Percentiles rank a stretch among this genome's conserved stretches.
Evolutionary conservation across 2,888 invertebrate species (phyloP).

Genomic region (Scaptodrosophila latifasciaeformis): DNA sequence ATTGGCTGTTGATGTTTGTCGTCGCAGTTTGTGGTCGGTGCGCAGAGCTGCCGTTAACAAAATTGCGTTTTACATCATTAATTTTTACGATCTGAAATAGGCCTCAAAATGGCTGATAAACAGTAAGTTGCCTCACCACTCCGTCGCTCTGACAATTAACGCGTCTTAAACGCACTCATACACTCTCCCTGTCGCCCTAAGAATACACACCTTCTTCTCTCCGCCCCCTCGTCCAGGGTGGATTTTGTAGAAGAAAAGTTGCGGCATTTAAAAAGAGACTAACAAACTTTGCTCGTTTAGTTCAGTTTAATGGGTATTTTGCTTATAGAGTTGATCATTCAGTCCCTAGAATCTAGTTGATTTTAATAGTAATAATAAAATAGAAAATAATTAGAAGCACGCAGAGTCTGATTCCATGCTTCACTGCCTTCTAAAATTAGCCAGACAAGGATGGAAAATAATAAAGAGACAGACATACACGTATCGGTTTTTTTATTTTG

Average conservation of each 20-base stretch:
- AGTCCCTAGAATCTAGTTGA: no score
- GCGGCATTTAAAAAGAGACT: slow-evolving; percentile 3
- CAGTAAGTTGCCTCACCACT: background rate
- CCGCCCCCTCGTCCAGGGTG: no score
- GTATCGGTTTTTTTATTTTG: slow-evolving; percentile 34
- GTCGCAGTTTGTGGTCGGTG: no score
- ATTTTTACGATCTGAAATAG: slow-evolving; percentile 64
- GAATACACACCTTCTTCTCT: no score
- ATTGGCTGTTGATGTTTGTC: no score
- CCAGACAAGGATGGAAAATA: background rate
- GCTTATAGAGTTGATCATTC: no score
- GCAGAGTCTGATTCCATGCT: slow-evolving; percentile 55
- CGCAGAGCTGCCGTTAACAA: slow-evolving; percentile 56
- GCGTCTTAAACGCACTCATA: slow-evolving; percentile 38
- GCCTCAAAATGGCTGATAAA: slow-evolving; percentile 64
- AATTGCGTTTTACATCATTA: slow-evolving; percentile 68
- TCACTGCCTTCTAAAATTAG: slow-evolving; percentile 55
- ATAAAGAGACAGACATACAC: slow-evolving; percentile 31
- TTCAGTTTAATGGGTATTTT: no score
- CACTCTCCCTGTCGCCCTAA: no score
- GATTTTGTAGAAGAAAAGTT: slow-evolving; percentile 7
- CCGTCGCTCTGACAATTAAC: slow-evolving; percentile 56
- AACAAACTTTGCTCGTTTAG: slow-evolving; percentile 29
- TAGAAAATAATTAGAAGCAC: slow-evolving; percentile 57
- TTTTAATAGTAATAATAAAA: slow-evolving; percentile 40